Conservation (phyloP, 2,797 vertebrate species). For the Coilia nasus region DNA sequence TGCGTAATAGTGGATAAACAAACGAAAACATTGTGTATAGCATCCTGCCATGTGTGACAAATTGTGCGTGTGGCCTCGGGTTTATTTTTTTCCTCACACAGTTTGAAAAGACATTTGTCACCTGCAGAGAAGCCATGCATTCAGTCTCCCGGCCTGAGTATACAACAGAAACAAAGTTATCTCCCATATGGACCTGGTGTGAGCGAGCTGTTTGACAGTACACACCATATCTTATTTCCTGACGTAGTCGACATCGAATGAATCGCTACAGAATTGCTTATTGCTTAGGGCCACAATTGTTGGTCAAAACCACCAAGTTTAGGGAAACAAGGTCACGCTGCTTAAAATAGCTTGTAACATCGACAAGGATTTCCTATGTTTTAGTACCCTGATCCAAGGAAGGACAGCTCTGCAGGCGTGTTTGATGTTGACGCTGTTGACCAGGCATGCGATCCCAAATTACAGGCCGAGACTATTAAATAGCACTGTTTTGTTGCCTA, state of each 20-base stretch:
- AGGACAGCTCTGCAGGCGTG: slow-evolving; percentile 5
- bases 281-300: slow-evolving; percentile 15
- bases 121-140: background rate
- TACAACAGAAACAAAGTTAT: slow-evolving; percentile 24
- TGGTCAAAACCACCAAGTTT: background rate
- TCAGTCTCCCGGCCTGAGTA: slow-evolving; percentile 5
- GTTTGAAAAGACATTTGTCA: slow-evolving; percentile 4
- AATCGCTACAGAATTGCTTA: slow-evolving; percentile 27
- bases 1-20: background rate
- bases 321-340: slow-evolving; percentile 17
- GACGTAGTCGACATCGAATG: slow-evolving; percentile 10
- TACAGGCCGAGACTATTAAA: background rate
- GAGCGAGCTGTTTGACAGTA: slow-evolving; percentile 6
- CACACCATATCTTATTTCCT: slow-evolving; percentile 44
- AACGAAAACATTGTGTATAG: too few relatives aligned
- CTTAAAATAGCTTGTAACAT: slow-evolving; percentile 17
- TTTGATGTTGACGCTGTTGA: slow-evolving; percentile 6
- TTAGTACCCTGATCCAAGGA: slow-evolving; percentile 16
- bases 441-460: background rate
- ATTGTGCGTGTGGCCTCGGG: background rate
- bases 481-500: background rate
- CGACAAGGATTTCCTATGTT: slow-evolving; percentile 26
- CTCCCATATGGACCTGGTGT: background rate
- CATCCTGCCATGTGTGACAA: background rate
- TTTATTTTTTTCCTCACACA: background rate